phyloP scores from a whole-genome alignment of 2,888 invertebrate genomes.

The Leucophenga maculata region DNA sequence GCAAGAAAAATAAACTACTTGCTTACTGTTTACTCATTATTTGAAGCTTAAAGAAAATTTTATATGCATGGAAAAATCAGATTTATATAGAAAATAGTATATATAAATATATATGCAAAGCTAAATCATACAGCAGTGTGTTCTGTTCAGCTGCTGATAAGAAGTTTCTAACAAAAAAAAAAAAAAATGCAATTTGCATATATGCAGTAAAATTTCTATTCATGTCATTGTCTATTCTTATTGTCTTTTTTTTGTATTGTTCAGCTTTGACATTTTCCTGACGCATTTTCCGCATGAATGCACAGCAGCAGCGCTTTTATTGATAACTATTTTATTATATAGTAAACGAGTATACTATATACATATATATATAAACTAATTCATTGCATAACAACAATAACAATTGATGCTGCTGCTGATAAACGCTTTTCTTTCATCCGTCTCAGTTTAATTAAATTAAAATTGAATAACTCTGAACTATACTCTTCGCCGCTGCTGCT shows the following conservation, averaged over 20 bases:
- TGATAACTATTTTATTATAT: too few species aligned
- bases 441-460: too few species aligned
- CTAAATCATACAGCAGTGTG: not conserved
- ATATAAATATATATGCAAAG: not conserved
- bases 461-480: too few species aligned
- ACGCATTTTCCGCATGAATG: conserved; percentile 12
- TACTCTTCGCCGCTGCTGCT: too few species aligned
- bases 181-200: conserved; percentile 15
- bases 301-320: too few species aligned
- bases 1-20: not conserved
- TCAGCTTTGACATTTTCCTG: not conserved
- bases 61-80: not conserved
- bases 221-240: not conserved
- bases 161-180: not conserved
- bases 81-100: not conserved
- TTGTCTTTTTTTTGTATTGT: not conserved
- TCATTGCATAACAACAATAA: too few species aligned
- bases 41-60: not conserved
- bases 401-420: too few species aligned
- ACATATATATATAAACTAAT: too few species aligned
- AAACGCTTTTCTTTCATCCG: too few species aligned
- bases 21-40: not conserved
- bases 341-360: too few species aligned
- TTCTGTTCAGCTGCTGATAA: conserved; percentile 3
- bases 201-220: conserved; percentile 2